Evolutionary conservation across 2,797 vertebrate genomes (phyloP), one percentile per base, ranked within the genome.

Genomic region (Diplodus sargus): DNA sequence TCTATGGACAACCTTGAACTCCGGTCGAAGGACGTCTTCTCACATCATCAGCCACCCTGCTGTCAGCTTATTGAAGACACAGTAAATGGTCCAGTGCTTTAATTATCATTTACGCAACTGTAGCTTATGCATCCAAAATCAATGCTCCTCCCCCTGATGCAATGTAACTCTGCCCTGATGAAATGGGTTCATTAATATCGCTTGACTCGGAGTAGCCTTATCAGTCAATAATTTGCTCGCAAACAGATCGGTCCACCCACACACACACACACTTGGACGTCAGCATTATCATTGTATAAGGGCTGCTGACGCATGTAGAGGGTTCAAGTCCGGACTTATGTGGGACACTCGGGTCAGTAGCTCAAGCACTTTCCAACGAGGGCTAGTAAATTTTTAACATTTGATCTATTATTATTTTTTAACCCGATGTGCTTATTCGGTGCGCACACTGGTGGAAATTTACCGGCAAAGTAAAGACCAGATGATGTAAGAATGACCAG

Each of bases 251-350:
- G 1, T 45, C 12, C 57, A 60, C 23, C 42, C 56, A 58, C 25
- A 34, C 56, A 18, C 56, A 70, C 49, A 74, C 49, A 53, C 25
- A 74, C 34, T 70, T 53, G 39, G 54, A 83, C 72, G 52, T 83
- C 83, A 88, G 34, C 39, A 3, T 39, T 18, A 42, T 13, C 25
- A 49, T 93, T 92, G 75, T 88, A 56, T 76, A 92, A 92, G 60
- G 8, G 13, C 18, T 79, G 60, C 60, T 94, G 93, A 91, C 84
- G 78, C 86, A 91, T 16, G 3, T 13, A 54, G 2, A 17, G 22
- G 79, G 20, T 47, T 72, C 82, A 93, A 92, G 87, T 91, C 81
- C 43, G 16, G 43, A 23, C 20, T 45, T 23, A 84, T 88, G 74
- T 85, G 51, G 74, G 16, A 74, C 49, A 0, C 64, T 63, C 45